Percentiles rank a stretch among this genome's conserved stretches.
Conservation (phyloP, 1,140 invertebrate genomes). For the Asobara japonica region DNA sequence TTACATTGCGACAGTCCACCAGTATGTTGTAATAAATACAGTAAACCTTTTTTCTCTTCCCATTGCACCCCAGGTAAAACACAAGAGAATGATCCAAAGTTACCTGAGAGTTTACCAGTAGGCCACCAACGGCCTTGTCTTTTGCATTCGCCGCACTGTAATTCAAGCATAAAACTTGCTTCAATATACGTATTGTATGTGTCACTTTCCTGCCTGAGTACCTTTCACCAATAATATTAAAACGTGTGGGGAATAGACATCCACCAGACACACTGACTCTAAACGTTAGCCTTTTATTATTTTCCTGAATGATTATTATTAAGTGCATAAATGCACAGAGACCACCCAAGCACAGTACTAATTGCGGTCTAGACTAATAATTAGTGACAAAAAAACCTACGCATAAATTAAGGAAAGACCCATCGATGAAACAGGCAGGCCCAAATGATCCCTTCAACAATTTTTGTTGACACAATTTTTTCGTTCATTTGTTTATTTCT, state of each 20-base stretch:
- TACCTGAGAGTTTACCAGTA: conserved; percentile 15
- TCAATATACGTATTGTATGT: conserved; percentile 43
- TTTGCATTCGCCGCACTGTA: conserved; percentile 38
- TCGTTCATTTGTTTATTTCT: neutral
- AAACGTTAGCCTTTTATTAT: conserved; percentile 7
- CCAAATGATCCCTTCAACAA: neutral
- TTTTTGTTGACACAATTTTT: neutral
- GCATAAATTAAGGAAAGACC: conserved; percentile 2
- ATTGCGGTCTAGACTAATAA: conserved; percentile 33
- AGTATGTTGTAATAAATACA: conserved; percentile 49
- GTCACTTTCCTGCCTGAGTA: conserved; percentile 52
- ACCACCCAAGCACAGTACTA: conserved; percentile 23
- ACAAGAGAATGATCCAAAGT: neutral
- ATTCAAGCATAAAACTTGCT: neutral
- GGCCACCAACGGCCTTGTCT: conserved; percentile 54
- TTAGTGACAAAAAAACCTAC: conserved; percentile 25
- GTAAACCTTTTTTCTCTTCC: conserved; percentile 47
- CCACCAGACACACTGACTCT: neutral
- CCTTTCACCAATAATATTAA: conserved; percentile 50
- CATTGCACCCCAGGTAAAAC: neutral
- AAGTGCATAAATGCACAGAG: conserved; percentile 1
- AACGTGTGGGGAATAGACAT: conserved; percentile 6
- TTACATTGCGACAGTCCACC: conserved; percentile 43
- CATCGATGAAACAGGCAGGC: conserved; percentile 4
- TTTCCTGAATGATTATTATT: neutral